Evolutionary conservation across 2,797 vertebrate genomes (phyloP), one percentile per base, ranked within the genome.

Genomic region (Macroramphosus scolopax): DNA sequence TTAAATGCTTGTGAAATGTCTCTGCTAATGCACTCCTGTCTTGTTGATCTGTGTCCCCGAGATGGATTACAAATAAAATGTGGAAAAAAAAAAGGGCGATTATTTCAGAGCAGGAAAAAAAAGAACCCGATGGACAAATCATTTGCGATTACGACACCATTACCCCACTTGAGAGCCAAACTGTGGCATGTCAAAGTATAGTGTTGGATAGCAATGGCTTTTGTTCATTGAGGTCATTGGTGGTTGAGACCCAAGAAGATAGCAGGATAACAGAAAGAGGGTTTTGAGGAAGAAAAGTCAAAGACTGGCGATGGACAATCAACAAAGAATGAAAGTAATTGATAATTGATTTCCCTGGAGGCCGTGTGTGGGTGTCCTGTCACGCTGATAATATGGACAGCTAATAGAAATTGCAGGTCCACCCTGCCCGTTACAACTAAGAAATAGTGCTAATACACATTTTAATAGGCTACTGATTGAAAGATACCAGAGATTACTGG

Each of bases 91-190:
- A 51, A 63, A 73, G 48, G 41, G 14, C n/a, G 29, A 77, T 72
- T 42, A 41, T 61, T 67, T 65, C 36, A n/a, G 26, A 44, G 64
- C 17, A 25, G 33, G n/a, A n/a, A n/a, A 42, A 46, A 59, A 51
- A 26, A 16, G 40, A 57, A 17, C 47, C 49, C 54, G 48, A 78
- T 74, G 46, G 53, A 34, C 29, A 60, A 71, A 72, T 70, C 17
- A 64, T 77, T 60, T 51, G 29, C 60, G 69, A 69, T 75, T 66
- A 56, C n/a, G n/a, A n/a, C n/a, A n/a, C n/a, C n/a, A n/a, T n/a
- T n/a, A n/a, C n/a, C n/a, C n/a, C n/a, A n/a, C n/a, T 32, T 43
- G 26, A 57, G 42, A 64, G 58, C 36, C 45, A 51, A 1, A 13
- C 18, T n/a, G 41, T 7, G 5, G 45, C 28, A n/a, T n/a, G n/a